Evolutionary conservation across 2,113 vertebrate species (phyloP).

Genomic region (Mirounga angustirostris): DNA sequence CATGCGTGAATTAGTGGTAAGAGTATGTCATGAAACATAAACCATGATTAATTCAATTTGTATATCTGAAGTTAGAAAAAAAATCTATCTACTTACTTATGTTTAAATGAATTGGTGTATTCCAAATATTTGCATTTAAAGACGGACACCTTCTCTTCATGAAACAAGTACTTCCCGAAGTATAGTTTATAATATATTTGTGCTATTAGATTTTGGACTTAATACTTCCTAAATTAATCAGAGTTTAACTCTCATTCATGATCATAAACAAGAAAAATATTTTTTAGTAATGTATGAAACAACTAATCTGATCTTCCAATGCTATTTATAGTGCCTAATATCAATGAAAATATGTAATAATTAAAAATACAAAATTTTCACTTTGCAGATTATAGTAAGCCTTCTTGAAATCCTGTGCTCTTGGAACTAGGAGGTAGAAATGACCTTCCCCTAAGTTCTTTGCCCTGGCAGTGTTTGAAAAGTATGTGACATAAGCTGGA

Average conservation of each 20-base stretch:
- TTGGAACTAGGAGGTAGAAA: neutral
- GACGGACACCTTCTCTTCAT: neutral
- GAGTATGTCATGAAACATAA: neutral
- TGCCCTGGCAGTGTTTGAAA: neutral
- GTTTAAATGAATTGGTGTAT: conserved; percentile 20
- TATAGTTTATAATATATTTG: neutral
- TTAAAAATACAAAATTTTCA: neutral
- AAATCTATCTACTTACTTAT: neutral
- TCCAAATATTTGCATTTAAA: neutral
- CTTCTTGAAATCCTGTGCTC: neutral
- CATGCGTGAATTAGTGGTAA: neutral
- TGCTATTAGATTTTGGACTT: conserved; percentile 5
- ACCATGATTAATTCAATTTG: neutral
- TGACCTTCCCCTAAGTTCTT: neutral
- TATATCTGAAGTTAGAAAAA: neutral
- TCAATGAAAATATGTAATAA: neutral
- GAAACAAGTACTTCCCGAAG: neutral
- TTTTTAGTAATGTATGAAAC: neutral
- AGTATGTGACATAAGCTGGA: neutral
- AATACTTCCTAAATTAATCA: neutral
- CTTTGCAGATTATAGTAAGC: neutral
- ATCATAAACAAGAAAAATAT: neutral
- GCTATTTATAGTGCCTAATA: neutral
- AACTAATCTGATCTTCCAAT: conserved; percentile 13
- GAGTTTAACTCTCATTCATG: conserved; percentile 13